Evolutionary conservation across 2,888 invertebrate species (phyloP).

Genomic region (Aleiodes testaceus): DNA sequence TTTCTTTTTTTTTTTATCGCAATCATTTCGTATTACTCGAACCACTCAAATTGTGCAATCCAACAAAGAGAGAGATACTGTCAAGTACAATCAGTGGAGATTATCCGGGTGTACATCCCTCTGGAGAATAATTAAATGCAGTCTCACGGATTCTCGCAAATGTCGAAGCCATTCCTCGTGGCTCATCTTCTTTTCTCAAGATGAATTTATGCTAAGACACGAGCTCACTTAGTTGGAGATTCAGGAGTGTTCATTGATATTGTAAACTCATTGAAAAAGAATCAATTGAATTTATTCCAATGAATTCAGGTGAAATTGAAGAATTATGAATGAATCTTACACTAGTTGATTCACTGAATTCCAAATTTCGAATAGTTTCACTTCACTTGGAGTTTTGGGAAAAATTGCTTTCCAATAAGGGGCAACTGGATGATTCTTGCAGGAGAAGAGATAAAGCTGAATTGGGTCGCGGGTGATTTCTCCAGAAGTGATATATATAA

Average conservation of each 20-base stretch:
- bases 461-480: constrained; percentile 53
- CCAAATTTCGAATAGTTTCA: too few species aligned
- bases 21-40: not conserved
- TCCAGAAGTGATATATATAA: constrained; percentile 56
- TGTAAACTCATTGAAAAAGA: not conserved
- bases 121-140: constrained; percentile 26
- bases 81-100: constrained; percentile 22
- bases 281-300: constrained; percentile 10
- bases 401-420: not conserved
- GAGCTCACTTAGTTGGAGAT: not conserved
- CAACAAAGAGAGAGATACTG: not conserved
- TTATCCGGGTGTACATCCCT: constrained; percentile 23
- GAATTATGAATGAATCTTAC: too few species aligned
- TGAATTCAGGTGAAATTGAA: too few species aligned
- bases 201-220: constrained; percentile 29
- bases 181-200: not conserved
- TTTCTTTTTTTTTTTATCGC: not conserved
- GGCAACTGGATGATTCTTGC: constrained; percentile 23
- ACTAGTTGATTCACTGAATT: too few species aligned
- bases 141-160: constrained; percentile 24
- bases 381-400: not conserved
- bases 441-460: constrained; percentile 49
- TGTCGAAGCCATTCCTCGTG: constrained; percentile 16
- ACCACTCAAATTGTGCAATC: constrained; percentile 23
- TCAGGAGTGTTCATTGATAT: not conserved